Conservation (phyloP, 2,888 invertebrate species). For the Gari tellinella region DNA sequence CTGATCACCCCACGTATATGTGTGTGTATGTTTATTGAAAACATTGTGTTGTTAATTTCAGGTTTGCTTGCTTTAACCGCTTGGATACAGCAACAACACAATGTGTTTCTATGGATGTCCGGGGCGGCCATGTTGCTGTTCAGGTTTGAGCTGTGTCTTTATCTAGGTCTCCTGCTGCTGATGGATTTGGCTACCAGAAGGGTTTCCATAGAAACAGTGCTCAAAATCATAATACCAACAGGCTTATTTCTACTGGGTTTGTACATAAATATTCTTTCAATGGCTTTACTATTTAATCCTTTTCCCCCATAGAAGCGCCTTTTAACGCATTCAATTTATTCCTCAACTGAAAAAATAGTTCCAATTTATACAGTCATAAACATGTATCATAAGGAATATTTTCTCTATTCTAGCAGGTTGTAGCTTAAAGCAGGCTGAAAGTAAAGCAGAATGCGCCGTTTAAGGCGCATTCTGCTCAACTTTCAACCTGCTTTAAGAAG, state of each 20-base stretch:
- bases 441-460: no score
- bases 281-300: no score
- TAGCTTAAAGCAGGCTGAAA: no score
- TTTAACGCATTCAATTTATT: no score
- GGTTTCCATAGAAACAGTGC: slow-evolving; percentile 86
- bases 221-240: slow-evolving; percentile 82
- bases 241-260: slow-evolving; percentile 86
- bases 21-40: neutral
- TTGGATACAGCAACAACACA: slow-evolving; percentile 92
- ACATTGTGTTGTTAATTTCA: slow-evolving; percentile 86
- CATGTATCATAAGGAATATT: no score
- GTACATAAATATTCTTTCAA: slow-evolving; percentile 73
- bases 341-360: no score
- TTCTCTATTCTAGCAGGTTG: no score
- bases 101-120: slow-evolving; percentile 92
- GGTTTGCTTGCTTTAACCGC: slow-evolving; percentile 93
- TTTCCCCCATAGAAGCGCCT: no score
- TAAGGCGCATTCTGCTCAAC: no score
- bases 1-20: no score
- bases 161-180: slow-evolving; percentile 92
- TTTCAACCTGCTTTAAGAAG: no score
- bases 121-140: slow-evolving; percentile 95
- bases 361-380: no score
- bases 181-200: slow-evolving; percentile 91
- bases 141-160: slow-evolving; percentile 93